A percentile compares a stretch with the other conserved stretches of the same genome.
Conservation (phyloP, 2,888 invertebrate species). For the Pemphredon lugubris region DNA sequence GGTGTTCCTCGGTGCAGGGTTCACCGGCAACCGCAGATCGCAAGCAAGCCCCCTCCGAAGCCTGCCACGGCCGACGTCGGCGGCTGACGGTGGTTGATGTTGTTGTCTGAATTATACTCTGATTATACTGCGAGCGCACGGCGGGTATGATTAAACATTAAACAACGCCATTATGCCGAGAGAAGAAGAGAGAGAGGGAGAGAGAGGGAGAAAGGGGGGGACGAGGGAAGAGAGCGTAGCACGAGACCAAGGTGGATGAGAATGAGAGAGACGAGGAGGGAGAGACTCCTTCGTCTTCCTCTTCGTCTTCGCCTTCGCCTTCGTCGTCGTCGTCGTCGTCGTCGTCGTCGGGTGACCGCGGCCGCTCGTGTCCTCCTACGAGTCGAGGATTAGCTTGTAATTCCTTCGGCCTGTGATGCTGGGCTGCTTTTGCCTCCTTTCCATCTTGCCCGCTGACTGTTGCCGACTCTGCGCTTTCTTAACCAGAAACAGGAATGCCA, state of each 20-base stretch:
- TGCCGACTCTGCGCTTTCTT: slow-evolving; percentile 64
- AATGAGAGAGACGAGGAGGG: slow-evolving; percentile 12
- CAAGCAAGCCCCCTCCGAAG: slow-evolving; percentile 22
- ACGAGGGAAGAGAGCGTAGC: slow-evolving; percentile 17
- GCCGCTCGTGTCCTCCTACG: slow-evolving; percentile 79
- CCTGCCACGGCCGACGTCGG: slow-evolving; percentile 37
- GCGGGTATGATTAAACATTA: slow-evolving; percentile 80
- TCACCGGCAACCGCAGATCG: slow-evolving; percentile 69
- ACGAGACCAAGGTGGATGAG: slow-evolving; percentile 4
- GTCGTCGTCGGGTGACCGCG: slow-evolving; percentile 73
- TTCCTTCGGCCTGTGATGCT: slow-evolving; percentile 61
- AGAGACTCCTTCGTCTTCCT: slow-evolving; percentile 19
- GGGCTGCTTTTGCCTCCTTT: slow-evolving; percentile 18
- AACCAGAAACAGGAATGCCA: slow-evolving; percentile 80
- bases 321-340: slow-evolving; percentile 28
- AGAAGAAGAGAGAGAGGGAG: slow-evolving; percentile 41
- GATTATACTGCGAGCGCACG: slow-evolving; percentile 77
- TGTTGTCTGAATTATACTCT: slow-evolving; percentile 80
- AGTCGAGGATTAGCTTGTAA: slow-evolving; percentile 76
- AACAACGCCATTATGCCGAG: slow-evolving; percentile 78
- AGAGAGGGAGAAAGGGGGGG: slow-evolving; percentile 43
- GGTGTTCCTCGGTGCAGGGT: slow-evolving; percentile 36
- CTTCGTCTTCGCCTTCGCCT: no score
- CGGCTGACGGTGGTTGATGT: slow-evolving; percentile 72
- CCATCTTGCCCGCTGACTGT: slow-evolving; percentile 20